Conservation (phyloP, 2,797 vertebrate species). For the Heterohyrax brucei region DNA sequence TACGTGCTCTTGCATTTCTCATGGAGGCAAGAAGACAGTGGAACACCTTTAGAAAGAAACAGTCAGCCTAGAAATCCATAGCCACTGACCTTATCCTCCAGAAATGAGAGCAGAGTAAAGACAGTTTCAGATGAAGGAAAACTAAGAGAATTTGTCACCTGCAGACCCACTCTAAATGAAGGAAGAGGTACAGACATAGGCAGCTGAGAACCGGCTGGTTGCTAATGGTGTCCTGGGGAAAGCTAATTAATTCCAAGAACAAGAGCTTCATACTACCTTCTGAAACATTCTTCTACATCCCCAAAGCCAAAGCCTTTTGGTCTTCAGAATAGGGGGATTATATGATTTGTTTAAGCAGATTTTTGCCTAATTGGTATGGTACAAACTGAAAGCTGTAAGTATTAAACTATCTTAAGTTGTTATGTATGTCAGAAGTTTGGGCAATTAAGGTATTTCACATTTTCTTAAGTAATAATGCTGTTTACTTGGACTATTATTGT, state of each 20-base stretch:
- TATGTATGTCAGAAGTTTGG: conserved; percentile 35
- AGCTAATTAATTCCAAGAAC: neutral
- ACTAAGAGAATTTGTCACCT: neutral
- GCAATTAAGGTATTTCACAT: conserved; percentile 45
- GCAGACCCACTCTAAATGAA: neutral
- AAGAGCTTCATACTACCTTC: neutral
- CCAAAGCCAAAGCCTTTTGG: conserved; percentile 2
- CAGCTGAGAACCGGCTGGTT: neutral
- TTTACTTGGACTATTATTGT: conserved; percentile 44
- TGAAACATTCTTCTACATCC: conserved; percentile 52
- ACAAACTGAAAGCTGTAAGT: neutral
- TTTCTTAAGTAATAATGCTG: conserved; percentile 13
- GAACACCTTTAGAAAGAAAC: neutral
- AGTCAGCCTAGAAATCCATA: neutral
- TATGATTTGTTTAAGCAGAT: neutral
- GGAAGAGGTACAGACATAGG: neutral
- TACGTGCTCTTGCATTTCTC: neutral
- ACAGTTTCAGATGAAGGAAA: neutral
- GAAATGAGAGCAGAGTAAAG: neutral
- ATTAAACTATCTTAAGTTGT: conserved; percentile 39
- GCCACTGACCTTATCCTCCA: neutral
- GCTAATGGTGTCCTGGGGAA: neutral
- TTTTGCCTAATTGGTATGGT: conserved; percentile 6
- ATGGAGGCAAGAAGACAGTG: neutral
- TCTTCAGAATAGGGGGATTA: neutral